phyloP scores from a whole-genome alignment of 2,888 invertebrate genomes.

The Horisme vitalbata region DNA sequence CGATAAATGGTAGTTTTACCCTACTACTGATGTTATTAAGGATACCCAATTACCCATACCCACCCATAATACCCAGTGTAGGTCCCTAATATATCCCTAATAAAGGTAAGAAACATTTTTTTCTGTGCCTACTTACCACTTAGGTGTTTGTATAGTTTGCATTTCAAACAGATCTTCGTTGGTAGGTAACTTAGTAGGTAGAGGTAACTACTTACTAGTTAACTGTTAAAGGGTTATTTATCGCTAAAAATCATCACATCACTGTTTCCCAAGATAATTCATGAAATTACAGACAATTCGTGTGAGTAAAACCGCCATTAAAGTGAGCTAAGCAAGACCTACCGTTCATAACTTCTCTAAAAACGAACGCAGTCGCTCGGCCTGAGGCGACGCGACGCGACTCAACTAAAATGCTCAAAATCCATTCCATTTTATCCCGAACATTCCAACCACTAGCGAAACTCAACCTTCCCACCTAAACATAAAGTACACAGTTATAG shows the following conservation, averaged over 20 bases:
- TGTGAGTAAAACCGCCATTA: slow-evolving; percentile 30
- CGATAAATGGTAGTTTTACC: too few species aligned
- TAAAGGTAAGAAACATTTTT: too few species aligned
- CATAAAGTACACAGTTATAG: slow-evolving; percentile 42
- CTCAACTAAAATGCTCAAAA: slow-evolving; percentile 77
- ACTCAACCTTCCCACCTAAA: slow-evolving; percentile 35
- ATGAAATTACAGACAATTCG: slow-evolving; percentile 24
- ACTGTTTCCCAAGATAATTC: slow-evolving; percentile 11
- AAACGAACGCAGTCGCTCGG: slow-evolving; percentile 44
- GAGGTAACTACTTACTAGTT: too few species aligned
- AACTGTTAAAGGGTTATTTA: slow-evolving; percentile 10
- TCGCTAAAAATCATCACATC: slow-evolving; percentile 3
- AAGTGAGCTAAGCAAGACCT: slow-evolving; percentile 30
- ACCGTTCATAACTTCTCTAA: slow-evolving; percentile 34
- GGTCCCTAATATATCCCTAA: too few species aligned
- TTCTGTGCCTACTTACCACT: too few species aligned
- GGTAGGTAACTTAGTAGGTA: too few species aligned
- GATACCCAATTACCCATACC: too few species aligned
- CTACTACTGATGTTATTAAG: too few species aligned
- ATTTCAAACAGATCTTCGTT: too few species aligned
- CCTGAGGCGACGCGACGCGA: slow-evolving; percentile 35
- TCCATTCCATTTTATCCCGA: slow-evolving; percentile 77
- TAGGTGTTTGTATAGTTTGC: too few species aligned
- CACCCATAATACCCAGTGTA: too few species aligned
- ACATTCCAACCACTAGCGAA: slow-evolving; percentile 39